Conservation (phyloP, 37 sponge, comb jelly and placozoan species). For the Hexactinellida sp. region DNA sequence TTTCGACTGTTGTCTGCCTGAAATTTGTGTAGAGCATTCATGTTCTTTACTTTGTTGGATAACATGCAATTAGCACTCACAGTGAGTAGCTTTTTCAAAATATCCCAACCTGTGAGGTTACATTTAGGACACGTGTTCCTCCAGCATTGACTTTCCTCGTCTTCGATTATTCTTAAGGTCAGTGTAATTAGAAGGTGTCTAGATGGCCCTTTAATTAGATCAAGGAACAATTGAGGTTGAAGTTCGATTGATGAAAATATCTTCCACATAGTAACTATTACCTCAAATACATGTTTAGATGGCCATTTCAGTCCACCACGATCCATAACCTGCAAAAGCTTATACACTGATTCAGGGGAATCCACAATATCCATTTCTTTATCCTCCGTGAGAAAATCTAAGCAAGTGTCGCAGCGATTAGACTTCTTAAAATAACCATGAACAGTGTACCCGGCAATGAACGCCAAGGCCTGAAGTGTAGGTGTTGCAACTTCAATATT, state of each 20-base stretch:
- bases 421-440: not conserved
- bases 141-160: not conserved
- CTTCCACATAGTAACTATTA: not conserved
- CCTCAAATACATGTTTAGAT: not conserved
- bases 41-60: not conserved
- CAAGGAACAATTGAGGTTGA: not conserved
- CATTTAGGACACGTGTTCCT: not conserved
- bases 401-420: not conserved
- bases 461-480: not conserved
- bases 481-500: not conserved
- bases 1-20: not conserved
- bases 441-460: not conserved
- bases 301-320: constrained; percentile 1
- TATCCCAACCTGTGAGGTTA: not conserved
- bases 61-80: not conserved
- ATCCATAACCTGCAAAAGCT: not conserved
- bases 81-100: not conserved
- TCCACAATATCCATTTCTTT: constrained; percentile 11
- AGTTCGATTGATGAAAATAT: not conserved
- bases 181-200: not conserved
- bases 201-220: not conserved
- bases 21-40: not conserved
- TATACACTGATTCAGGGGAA: not conserved
- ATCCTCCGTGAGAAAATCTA: not conserved
- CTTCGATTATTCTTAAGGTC: not conserved